phyloP scores from a whole-genome alignment of 2,113 vertebrate genomes.

The Eretmochelys imbricata region DNA sequence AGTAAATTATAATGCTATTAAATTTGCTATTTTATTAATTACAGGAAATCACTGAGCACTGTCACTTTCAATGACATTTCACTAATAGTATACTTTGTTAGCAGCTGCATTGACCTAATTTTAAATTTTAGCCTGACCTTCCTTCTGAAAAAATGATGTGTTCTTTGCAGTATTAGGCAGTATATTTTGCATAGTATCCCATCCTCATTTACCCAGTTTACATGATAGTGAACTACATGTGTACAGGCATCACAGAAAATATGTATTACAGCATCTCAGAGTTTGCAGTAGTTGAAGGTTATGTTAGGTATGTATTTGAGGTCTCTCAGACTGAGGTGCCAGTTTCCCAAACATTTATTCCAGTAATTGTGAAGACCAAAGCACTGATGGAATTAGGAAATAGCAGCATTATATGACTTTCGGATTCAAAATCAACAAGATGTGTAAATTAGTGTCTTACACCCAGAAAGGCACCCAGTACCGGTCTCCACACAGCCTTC shows the following conservation, averaged over 20 bases:
- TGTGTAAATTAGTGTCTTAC: not conserved
- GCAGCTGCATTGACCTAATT: not conserved
- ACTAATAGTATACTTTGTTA: not conserved
- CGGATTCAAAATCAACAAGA: not conserved
- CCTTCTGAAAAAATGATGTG: not conserved
- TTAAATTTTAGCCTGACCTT: not conserved
- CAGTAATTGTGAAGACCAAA: not conserved
- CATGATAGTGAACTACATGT: accelerated
- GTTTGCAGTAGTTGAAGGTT: not conserved
- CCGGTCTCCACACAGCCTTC: not conserved
- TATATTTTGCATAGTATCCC: not conserved
- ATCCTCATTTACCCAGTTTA: not conserved
- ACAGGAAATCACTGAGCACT: not conserved
- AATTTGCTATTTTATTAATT: not conserved
- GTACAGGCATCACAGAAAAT: not conserved
- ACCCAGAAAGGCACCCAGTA: not conserved
- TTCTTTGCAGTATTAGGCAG: not conserved
- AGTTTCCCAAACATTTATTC: not conserved
- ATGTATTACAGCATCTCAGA: not conserved
- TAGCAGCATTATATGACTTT: not conserved
- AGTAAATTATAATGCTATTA: not conserved
- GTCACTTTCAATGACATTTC: not conserved
- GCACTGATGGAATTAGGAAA: not conserved
- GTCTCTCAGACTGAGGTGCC: not conserved
- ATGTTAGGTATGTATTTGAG: not conserved